Base-by-base conservation (phyloP, 2,888 invertebrate genomes). In the Heliconius charithonia region DNA sequence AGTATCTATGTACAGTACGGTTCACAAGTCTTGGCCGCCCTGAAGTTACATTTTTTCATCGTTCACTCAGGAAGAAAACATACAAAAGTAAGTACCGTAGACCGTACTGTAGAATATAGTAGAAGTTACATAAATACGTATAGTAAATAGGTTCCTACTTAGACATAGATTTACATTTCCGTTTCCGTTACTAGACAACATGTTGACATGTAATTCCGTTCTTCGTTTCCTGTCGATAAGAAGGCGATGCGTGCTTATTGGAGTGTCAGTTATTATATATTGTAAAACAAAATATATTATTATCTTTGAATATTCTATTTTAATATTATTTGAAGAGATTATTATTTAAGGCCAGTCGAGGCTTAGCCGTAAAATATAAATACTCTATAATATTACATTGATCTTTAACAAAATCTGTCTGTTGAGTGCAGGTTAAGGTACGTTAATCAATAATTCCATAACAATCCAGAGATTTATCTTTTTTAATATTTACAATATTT, bases 181-280 rank as follows among this genome's bases (percentile, higher is more conserved):
- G 13, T 67, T 67, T 51, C 25, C 45, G 19, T 19, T 22, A 66
- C 19, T 22, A 65, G 29, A 29, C 29, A 7, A 67, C 41, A 67
- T n/a, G 25, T 67, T 67, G 67, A 67, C 67, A 41, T 67, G n/a
- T 41, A 12, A 67, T 67, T 67, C 67, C 67, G 67, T n/a, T 67
- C 16, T 9, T 16, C n/a, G 67, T 41, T 67, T 67, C 67, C 67
- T 25, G 37, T 41, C 67, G 67, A 67, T 67, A 67, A 41, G 37
- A 41, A n/a, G 25, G 25, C 37, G 25, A 67, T n/a, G n/a, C 37
- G 67, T 67, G 67, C 41, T 67, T 37, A 37, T n/a, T 67, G 37
- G 25, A 12, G 67, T 67, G 37, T 6, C 67, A 67, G 32, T 32
- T 32, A 41, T 67, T 25, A n/a, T 41, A 37, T 25, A 13, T n/a